phyloP scores from a whole-genome alignment of 1,140 invertebrate genomes.

The Bombus vancouverensis region DNA sequence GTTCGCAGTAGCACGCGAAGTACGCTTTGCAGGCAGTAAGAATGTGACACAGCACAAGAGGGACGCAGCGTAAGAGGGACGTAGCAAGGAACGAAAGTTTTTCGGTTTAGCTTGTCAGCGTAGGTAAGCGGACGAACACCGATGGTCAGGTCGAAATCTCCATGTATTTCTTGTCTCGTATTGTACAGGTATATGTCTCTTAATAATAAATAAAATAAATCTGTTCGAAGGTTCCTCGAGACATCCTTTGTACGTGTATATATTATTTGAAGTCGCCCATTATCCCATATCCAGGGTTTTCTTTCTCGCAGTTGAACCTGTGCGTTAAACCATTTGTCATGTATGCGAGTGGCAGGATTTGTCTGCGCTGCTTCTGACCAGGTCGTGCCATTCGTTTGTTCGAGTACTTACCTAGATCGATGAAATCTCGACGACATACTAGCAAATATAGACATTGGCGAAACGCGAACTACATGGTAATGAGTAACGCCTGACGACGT shows the following conservation, averaged over 20 bases:
- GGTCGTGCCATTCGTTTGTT: too few species aligned
- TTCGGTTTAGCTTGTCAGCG: background rate
- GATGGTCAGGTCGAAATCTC: constrained; percentile 27
- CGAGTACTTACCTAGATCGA: background rate
- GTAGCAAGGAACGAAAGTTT: background rate
- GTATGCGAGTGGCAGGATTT: background rate
- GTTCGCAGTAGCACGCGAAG: background rate
- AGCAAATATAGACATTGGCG: background rate
- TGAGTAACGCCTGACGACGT: background rate
- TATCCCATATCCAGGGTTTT: background rate
- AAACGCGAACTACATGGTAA: constrained; percentile 8
- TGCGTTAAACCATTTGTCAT: background rate
- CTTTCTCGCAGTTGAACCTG: background rate
- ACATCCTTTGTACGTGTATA: background rate
- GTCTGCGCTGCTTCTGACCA: background rate
- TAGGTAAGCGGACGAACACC: constrained; percentile 2
- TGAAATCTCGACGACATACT: background rate
- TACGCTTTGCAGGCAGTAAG: background rate
- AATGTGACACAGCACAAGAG: background rate
- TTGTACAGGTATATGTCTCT: background rate
- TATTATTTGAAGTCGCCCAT: constrained; percentile 15
- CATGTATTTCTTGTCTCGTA: background rate
- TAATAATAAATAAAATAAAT: background rate
- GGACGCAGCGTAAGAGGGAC: too few species aligned
- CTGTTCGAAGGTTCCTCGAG: background rate